Percentiles rank a stretch among this genome's conserved stretches.
phyloP scores from a whole-genome alignment of 2,113 vertebrate species.

The Uropsilus gracilis region DNA sequence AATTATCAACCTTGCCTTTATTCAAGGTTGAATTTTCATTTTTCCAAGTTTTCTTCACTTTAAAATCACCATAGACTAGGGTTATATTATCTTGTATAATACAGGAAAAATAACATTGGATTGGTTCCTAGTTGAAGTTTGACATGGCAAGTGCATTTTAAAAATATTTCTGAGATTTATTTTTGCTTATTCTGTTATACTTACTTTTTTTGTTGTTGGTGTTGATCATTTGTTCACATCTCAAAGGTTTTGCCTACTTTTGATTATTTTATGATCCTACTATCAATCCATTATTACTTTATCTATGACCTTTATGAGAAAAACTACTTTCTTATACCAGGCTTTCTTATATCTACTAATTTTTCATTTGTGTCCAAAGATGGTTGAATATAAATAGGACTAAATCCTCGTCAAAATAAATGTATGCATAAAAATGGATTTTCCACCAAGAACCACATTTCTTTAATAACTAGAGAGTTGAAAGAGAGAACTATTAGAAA shows the following conservation, averaged over 20 bases:
- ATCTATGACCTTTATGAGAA: background rate
- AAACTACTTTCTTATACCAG: background rate
- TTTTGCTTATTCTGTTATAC: background rate
- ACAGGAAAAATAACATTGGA: background rate
- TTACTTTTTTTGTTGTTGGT: conserved; percentile 33
- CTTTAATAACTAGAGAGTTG: background rate
- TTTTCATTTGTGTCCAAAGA: conserved; percentile 37
- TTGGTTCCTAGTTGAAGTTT: conserved; percentile 38
- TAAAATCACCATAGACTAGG: background rate
- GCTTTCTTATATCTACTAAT: background rate
- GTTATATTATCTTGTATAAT: background rate
- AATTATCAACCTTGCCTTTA: background rate
- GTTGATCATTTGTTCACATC: background rate
- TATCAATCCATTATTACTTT: background rate
- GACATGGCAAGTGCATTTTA: background rate
- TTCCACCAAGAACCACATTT: background rate
- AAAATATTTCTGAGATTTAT: conserved; percentile 23
- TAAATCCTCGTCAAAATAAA: conserved; percentile 18
- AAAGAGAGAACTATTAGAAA: background rate
- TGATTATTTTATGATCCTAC: background rate
- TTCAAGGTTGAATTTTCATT: conserved; percentile 1
- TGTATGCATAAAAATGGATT: background rate
- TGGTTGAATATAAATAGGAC: conserved; percentile 11
- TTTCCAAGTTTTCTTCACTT: conserved; percentile 1
- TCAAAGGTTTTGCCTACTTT: background rate